Conservation (phyloP, 2,888 invertebrate genomes). For the Chloroclystis v-ata region DNA sequence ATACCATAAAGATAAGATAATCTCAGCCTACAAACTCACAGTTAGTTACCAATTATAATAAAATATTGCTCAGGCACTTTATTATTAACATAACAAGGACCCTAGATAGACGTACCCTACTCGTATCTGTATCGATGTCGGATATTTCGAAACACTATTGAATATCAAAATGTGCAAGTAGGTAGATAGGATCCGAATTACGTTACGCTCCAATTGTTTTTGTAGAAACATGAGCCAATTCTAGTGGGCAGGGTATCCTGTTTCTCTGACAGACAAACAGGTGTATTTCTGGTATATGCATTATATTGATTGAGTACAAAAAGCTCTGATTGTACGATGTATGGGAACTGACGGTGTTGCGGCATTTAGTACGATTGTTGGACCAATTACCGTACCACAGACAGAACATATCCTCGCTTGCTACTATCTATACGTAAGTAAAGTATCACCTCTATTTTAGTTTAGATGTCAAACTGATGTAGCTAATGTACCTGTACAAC, state of each 20-base stretch:
- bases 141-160: conserved; percentile 2
- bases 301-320: conserved; percentile 61
- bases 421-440: too few species aligned
- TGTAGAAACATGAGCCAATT: conserved; percentile 77
- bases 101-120: too few species aligned
- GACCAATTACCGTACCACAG: conserved; percentile 4
- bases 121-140: neutral
- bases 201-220: conserved; percentile 80
- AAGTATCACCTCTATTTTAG: too few species aligned
- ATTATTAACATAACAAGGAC: too few species aligned
- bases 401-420: too few species aligned
- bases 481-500: too few species aligned
- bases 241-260: conserved; percentile 84
- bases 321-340: conserved; percentile 51
- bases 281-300: conserved; percentile 48
- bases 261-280: conserved; percentile 72
- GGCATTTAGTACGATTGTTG: conserved; percentile 32
- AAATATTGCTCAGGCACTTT: too few species aligned
- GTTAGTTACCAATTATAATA: too few species aligned
- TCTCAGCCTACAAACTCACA: too few species aligned
- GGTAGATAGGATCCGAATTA: conserved; percentile 46
- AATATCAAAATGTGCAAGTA: conserved; percentile 34
- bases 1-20: too few species aligned
- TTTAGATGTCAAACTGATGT: too few species aligned
- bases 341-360: conserved; percentile 54